These are phyloP conservation scores for Chalcosyrphus nemorum DNA, from an alignment of 2,888 invertebrate genomes.

Conservation along the genomic window DNA sequence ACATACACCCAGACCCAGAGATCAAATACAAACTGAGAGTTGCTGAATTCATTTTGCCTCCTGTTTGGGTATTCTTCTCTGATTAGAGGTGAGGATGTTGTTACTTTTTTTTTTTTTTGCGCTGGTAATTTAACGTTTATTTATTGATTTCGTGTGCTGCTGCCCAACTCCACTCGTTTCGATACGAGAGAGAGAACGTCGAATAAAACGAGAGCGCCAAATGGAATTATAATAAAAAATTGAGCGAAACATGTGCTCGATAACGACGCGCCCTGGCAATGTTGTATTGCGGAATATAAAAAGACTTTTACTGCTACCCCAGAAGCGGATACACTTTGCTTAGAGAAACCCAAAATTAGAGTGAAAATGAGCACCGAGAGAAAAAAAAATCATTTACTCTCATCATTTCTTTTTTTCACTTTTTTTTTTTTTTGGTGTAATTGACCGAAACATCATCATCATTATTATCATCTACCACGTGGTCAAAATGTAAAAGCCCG, in stretches of 20 bases:
- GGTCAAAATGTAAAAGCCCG: conserved; percentile 55
- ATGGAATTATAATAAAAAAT: conserved; percentile 36
- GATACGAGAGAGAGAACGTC: conserved; percentile 10
- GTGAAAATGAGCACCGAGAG: neutral
- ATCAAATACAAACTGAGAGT: neutral
- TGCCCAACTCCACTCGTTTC: conserved; percentile 22
- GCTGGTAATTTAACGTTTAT: conserved; percentile 25
- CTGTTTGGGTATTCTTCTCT: neutral
- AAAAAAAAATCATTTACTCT: conserved; percentile 31
- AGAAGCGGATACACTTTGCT: conserved; percentile 24
- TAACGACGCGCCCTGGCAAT: neutral
- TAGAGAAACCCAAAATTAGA: conserved; percentile 43
- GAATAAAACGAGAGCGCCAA: conserved; percentile 33
- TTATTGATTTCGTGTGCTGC: conserved; percentile 43
- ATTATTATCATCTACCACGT: conserved; percentile 66
- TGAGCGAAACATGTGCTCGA: conserved; percentile 43
- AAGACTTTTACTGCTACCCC: conserved; percentile 29
- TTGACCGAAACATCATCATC: conserved; percentile 57
- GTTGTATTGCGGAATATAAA: conserved; percentile 32
- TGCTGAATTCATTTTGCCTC: neutral
- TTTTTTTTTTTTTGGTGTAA: conserved; percentile 54
- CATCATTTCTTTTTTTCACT: conserved; percentile 13
- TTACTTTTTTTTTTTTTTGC: neutral
- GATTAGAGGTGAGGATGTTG: conserved; percentile 37
- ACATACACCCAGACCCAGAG: neutral